Base-by-base conservation (phyloP, 1,140 invertebrate species). In the Metaphire vulgaris region DNA sequence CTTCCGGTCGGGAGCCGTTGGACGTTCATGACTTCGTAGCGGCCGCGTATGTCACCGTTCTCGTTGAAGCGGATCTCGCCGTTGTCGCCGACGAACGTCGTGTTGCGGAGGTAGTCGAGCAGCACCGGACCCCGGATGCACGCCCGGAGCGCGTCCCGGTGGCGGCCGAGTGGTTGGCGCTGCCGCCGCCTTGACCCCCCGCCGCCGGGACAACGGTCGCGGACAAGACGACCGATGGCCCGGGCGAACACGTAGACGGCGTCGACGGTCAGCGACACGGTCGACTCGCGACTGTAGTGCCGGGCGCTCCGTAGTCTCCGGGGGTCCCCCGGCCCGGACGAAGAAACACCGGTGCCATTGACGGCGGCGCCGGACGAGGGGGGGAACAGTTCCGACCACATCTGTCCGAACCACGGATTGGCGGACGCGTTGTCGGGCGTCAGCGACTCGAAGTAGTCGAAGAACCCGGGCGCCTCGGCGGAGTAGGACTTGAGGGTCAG, bases 21-120 rank as follows among this genome's bases (percentile, higher is more conserved):
- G 72, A 74, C 74, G 71, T 77, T 77, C 33, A 74, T 28, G 29
- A 77, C 34, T 56, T 77, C 76, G 33, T 77, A 77, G 1, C 56
- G 12, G 0, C 81, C 80, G 29, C 79, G 72, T 0, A 81, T 76
- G 77, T 83, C 81, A 0, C 82, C 82, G 56, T 80, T 79, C 33
- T 79, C 66, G 74, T 83, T 80, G 72, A 83, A 83, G 12, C 77
- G 41, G 31, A 82, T 79, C 26, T 79, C 68, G 0, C 82, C 81
- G 34, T 77, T 74, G n/a, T 77, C 75, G 15, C 81, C 81, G 12
- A 76, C 67, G 64, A 82, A 80, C 26, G 73, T 74, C 1, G 79
- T 76, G 15, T 75, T 79, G 66, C 78, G 77, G 6, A 83, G 41
- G 69, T 80, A 76, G 2, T 70, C 32, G 28, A 79, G 74, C 16